Evolutionary conservation across 1,140 invertebrate genomes (phyloP).

Genomic region (Aphelenchoides fujianensis): DNA sequence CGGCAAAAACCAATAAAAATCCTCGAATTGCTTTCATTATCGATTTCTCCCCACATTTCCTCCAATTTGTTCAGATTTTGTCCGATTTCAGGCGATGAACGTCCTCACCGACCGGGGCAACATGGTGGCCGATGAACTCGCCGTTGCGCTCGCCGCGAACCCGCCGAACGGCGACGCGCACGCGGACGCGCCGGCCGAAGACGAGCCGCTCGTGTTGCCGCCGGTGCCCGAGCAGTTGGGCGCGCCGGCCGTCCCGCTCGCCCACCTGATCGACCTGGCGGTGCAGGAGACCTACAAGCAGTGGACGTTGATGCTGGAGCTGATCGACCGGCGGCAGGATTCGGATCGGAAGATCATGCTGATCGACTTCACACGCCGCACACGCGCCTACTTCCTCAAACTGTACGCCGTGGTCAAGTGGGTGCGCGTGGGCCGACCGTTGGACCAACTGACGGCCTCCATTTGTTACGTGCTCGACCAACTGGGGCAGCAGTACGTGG

Average conservation of each 20-base stretch:
- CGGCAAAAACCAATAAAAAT: too few species aligned
- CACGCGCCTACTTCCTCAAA: conserved; percentile 9
- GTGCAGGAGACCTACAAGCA: not conserved
- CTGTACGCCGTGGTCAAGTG: conserved; percentile 16
- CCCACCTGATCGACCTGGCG: conserved; percentile 7
- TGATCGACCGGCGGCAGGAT: not conserved
- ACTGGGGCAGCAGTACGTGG: not conserved
- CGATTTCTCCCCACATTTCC: too few species aligned
- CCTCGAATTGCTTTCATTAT: too few species aligned
- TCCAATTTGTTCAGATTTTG: too few species aligned
- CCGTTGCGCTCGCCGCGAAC: too few species aligned
- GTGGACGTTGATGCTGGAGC: not conserved
- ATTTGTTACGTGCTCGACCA: conserved; percentile 13
- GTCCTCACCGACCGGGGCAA: conserved; percentile 1
- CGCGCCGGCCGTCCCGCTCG: not conserved
- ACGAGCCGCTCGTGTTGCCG: not conserved
- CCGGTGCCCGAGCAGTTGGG: conserved; percentile 2
- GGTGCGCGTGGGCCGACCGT: not conserved
- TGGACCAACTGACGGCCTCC: not conserved
- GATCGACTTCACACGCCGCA: not conserved
- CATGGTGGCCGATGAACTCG: not conserved
- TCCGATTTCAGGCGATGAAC: not conserved
- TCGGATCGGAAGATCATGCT: conserved; percentile 6
- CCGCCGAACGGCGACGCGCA: not conserved
- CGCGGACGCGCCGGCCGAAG: not conserved